These are phyloP conservation scores for Erebia palarica DNA, from an alignment of 2,888 invertebrate species.

Conservation along the genomic window DNA sequence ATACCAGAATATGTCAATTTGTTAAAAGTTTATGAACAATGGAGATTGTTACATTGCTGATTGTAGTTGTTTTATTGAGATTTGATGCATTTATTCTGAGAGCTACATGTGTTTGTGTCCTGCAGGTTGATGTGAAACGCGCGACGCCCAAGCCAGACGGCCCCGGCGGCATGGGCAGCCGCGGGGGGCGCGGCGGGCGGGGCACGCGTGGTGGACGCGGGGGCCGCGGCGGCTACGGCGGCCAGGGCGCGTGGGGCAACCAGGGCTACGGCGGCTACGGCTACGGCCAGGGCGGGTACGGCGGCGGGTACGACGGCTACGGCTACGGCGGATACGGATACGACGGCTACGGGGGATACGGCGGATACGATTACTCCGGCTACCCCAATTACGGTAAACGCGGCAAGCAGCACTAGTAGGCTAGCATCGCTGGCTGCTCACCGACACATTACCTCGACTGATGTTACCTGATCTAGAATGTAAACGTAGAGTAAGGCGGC, in stretches of 20 bases:
- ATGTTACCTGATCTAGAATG: slow-evolving; percentile 81
- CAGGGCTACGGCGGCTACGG: slow-evolving; percentile 86
- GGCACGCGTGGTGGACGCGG: slow-evolving; percentile 87
- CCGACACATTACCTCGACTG: slow-evolving; percentile 82
- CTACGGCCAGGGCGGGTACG: slow-evolving; percentile 87
- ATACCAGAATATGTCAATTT: too few relatives aligned
- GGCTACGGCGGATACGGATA: slow-evolving; percentile 88
- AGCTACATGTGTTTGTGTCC: not conserved
- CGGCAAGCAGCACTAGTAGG: slow-evolving; percentile 79
- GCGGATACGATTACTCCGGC: slow-evolving; percentile 91
- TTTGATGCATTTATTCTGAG: too few relatives aligned
- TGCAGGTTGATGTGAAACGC: slow-evolving; percentile 94
- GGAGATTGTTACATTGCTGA: too few relatives aligned
- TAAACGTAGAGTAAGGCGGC: slow-evolving; percentile 74
- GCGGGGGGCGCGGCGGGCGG: slow-evolving; percentile 84
- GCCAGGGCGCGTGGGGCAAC: slow-evolving; percentile 85
- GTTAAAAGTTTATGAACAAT: too few relatives aligned
- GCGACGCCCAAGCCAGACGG: slow-evolving; percentile 95
- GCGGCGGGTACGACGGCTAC: slow-evolving; percentile 89
- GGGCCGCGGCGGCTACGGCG: slow-evolving; percentile 86
- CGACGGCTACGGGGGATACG: slow-evolving; percentile 89
- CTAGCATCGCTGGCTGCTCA: slow-evolving; percentile 69
- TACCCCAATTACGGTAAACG: slow-evolving; percentile 91
- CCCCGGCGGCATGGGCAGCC: slow-evolving; percentile 85
- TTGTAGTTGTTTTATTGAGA: too few relatives aligned